Evolutionary conservation across 2,888 invertebrate species (phyloP), one percentile per base, ranked within the genome.

Genomic region (Lasioglossum marginatum): DNA sequence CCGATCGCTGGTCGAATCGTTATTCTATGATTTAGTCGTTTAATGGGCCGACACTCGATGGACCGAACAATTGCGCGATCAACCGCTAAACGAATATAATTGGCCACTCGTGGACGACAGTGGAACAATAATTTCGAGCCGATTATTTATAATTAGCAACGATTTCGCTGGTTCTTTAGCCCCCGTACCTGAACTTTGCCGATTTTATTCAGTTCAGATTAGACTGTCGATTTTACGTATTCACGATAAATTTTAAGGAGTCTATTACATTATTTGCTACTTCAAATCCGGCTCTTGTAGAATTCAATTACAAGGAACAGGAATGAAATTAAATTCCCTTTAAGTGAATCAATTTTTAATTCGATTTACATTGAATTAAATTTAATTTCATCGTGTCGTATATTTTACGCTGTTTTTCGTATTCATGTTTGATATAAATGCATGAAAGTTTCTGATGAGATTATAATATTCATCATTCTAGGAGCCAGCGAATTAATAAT

Each of bases 51-150:
- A 66, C 34, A 34, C 66, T 34, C 40, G 73, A 77, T 63, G 77
- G 71, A 80, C 60, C 74, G 77, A 52, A 63, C 77, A 75, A 83
- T 77, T 68, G 57, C 48, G 40, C 68, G 73, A 52, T 10, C 85
- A 52, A 77, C 77, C 68, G 34, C 27, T 27, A 60, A 60, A 60
- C 60, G 76, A 68, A 77, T 73, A 68, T 77, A 40, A 71, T 70
- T 76, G 31, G 68, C 16, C 31, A 70, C 5, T 77, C 77, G 31
- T 45, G 37, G 66, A 60, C 45, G 60, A 45, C 73, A 2, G 16
- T 14, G 27, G 60, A 31, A 27, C 37, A 40, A 57, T 23, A 23
- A 45, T 82, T 81, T 82, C 14, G 60, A 60, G 27, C 27, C 14
- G 60, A 27, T 27, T 27, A 60, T 60, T 60, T 27, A 60, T 31